Evolutionary conservation across 2,113 vertebrate species (phyloP).

Genomic region (Irena cyanogastra): DNA sequence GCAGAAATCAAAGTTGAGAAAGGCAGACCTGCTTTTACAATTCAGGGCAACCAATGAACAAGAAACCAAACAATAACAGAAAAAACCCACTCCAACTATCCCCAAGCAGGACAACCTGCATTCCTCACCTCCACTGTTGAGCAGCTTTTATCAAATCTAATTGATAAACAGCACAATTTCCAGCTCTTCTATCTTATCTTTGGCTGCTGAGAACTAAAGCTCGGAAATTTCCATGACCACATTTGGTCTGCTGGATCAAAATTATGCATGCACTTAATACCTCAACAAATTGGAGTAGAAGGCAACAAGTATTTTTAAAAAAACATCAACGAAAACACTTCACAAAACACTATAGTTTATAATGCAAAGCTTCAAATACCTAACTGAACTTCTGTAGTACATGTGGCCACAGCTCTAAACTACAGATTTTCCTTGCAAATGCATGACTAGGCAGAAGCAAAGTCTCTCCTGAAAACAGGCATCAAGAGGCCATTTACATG

Average conservation of each 20-base stretch:
- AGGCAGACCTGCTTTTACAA: background rate
- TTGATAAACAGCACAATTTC: background rate
- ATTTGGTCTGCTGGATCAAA: background rate
- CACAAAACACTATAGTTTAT: background rate
- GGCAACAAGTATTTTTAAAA: background rate
- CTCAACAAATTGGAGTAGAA: background rate
- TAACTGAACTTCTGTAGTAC: background rate
- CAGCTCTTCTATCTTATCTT: background rate
- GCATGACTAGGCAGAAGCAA: background rate
- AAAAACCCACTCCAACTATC: fast-evolving
- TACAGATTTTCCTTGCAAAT: background rate
- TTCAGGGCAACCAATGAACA: fast-evolving
- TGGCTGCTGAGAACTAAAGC: background rate
- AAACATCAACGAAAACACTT: background rate
- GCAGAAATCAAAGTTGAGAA: background rate
- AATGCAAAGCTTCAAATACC: background rate
- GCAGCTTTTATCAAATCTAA: background rate
- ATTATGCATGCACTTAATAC: background rate
- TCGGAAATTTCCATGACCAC: background rate
- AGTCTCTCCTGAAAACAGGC: background rate
- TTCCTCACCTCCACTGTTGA: background rate
- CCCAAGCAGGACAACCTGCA: fast-evolving
- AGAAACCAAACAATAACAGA: background rate
- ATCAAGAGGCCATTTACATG: background rate
- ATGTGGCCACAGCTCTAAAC: background rate